Percentiles rank a stretch among this genome's conserved stretches.
These are phyloP conservation scores for Andrena praecox DNA, from an alignment of 2,888 invertebrate genomes.

Conservation along the genomic window DNA sequence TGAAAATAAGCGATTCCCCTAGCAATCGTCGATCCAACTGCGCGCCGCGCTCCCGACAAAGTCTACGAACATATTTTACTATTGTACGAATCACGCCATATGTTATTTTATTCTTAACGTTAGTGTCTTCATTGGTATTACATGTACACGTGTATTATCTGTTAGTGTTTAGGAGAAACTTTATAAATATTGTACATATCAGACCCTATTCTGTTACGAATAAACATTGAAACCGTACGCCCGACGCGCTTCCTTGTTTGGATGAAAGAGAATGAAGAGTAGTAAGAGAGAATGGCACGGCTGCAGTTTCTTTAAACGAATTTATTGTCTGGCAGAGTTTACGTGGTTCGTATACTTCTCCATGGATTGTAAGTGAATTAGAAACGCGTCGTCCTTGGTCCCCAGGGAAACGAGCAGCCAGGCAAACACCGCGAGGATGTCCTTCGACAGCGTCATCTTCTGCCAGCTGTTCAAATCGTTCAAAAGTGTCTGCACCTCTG, in stretches of 20 bases:
- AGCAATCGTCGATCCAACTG: conserved; percentile 40
- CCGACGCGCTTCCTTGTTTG: not conserved
- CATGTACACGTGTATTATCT: conserved; percentile 72
- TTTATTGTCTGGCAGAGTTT: conserved; percentile 34
- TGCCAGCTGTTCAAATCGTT: conserved; percentile 77
- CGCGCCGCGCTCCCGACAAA: conserved; percentile 29
- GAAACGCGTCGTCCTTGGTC: conserved; percentile 78
- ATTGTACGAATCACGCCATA: conserved; percentile 48
- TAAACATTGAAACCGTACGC: conserved; percentile 74
- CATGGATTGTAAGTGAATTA: conserved; percentile 78
- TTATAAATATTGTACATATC: conserved; percentile 84
- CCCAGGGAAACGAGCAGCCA: conserved; percentile 81
- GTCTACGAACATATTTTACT: conserved; percentile 64
- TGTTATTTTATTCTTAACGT: conserved; percentile 68
- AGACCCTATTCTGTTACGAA: conserved; percentile 83
- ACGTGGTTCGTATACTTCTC: conserved; percentile 72
- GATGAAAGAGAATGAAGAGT: not conserved
- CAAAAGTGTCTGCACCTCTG: conserved; percentile 53
- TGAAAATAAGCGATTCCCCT: not conserved
- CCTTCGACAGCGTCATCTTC: conserved; percentile 78
- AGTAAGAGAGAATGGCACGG: too few species aligned
- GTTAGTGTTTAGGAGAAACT: conserved; percentile 74
- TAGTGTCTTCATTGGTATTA: conserved; percentile 69
- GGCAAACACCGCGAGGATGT: conserved; percentile 77
- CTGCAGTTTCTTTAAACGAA: not conserved